These are phyloP conservation scores for Micrasema longulum DNA, from an alignment of 1,140 invertebrate genomes.

Conservation along the genomic window DNA sequence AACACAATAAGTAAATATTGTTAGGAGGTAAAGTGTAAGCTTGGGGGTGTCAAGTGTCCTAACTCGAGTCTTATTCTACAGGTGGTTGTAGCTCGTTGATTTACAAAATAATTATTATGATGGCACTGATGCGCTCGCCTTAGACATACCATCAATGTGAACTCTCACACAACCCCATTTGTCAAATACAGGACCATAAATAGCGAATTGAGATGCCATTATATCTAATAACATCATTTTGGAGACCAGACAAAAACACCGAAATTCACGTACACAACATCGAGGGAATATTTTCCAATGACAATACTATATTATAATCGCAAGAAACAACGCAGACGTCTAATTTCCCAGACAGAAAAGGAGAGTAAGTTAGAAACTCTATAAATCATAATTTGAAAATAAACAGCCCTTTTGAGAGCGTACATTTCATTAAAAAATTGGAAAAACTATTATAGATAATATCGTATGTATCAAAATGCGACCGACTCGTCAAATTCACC, in stretches of 20 bases:
- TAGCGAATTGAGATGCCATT: constrained; percentile 3
- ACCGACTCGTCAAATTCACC: constrained; percentile 9
- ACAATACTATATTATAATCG: constrained; percentile 46
- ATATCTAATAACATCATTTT: constrained; percentile 22
- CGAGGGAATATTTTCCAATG: constrained; percentile 47
- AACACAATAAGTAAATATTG: too few relatives aligned
- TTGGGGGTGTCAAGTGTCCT: too few relatives aligned
- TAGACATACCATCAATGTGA: too few relatives aligned
- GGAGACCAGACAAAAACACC: constrained; percentile 29
- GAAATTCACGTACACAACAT: constrained; percentile 53
- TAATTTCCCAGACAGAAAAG: background rate
- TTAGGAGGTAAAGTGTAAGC: too few relatives aligned
- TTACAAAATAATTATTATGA: too few relatives aligned
- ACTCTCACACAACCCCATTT: background rate
- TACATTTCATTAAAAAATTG: constrained; percentile 21
- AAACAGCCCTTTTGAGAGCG: too few relatives aligned
- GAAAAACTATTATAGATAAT: constrained; percentile 29
- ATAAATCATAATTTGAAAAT: too few relatives aligned
- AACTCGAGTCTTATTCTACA: too few relatives aligned
- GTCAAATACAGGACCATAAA: constrained; percentile 3
- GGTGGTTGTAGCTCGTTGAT: too few relatives aligned
- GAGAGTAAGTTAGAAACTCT: too few relatives aligned
- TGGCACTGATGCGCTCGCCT: too few relatives aligned
- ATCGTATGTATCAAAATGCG: constrained; percentile 33
- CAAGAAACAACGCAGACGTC: constrained; percentile 39